Evolutionary conservation across 2,888 invertebrate genomes (phyloP), one percentile per base, ranked within the genome.

Genomic region (Coleophora flavipennella): DNA sequence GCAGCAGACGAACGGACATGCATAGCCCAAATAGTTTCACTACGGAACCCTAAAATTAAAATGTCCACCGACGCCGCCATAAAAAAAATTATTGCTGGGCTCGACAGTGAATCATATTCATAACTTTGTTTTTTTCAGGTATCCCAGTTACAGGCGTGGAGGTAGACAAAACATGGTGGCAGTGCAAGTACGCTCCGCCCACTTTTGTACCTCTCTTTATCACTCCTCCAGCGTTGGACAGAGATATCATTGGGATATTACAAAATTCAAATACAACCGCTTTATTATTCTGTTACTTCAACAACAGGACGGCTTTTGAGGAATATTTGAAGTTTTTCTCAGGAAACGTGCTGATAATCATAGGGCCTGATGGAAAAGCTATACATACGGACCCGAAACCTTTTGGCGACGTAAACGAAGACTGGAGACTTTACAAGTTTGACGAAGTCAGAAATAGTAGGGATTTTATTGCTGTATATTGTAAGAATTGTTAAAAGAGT

Each of bases 161-260:
- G 83, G 81, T 92, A n/a, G 93, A 94, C 66, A 83, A 87, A 35
- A 87, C 86, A 1, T 95, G 94, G 94, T 95, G 94, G 94, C 81
- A 75, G 33, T 91, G 92, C 59, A 88, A 86, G 67, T 92, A 94
- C 67, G 89, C 92, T 2, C 89, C 91, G 13, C 90, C 90, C 1
- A 84, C 86, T 39, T 94, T 94, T 59, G 89, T 92, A 44, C 84
- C 88, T 2, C 78, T 91, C 26, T 83, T 86, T 44, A 88, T 89
- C 57, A 85, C 87, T 0, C 64, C 83, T 2, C 62, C 71, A 6
- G 47, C 52, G 12, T 53, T 83, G 50, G 64, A 83, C 51, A 61
- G 63, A 36, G 75, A 78, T 39, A 69, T 72, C 34, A 57, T 60
- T 4, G 44, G 58, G 28, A 59, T 86, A 38, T 67, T 90, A 2